Evolutionary conservation across 2,797 vertebrate species (phyloP).

Genomic region (Lutjanus argentimaculatus): DNA sequence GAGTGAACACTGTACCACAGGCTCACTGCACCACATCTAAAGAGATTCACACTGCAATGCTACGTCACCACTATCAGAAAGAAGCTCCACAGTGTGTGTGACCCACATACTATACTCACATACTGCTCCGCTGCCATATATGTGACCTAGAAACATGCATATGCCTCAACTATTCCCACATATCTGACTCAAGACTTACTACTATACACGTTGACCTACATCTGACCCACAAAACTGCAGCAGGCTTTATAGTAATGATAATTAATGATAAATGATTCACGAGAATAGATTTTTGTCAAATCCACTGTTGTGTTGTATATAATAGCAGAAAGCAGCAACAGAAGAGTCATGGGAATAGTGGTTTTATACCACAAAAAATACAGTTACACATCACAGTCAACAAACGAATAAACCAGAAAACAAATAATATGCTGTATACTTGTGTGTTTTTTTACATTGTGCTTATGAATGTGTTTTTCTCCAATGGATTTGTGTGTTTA

Average conservation of each 20-base stretch:
- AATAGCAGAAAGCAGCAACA: background rate
- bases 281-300: conserved; percentile 9
- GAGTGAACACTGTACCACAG: conserved; percentile 41
- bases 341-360: background rate
- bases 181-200: conserved; percentile 74
- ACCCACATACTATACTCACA: conserved; percentile 80
- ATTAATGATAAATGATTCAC: conserved; percentile 12
- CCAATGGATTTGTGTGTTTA: conserved; percentile 8
- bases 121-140: conserved; percentile 73
- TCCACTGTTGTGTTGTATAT: background rate
- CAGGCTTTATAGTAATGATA: conserved; percentile 6
- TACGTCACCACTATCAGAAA: conserved; percentile 80
- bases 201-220: conserved; percentile 58
- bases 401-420: background rate
- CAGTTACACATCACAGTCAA: background rate
- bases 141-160: conserved; percentile 83
- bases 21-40: conserved; percentile 71
- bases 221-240: conserved; percentile 56
- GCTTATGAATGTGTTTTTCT: background rate
- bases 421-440: background rate
- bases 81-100: conserved; percentile 77
- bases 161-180: conserved; percentile 71
- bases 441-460: background rate
- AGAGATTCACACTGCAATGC: conserved; percentile 78
- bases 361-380: background rate